Evolutionary conservation across 2,888 invertebrate species (phyloP).

Genomic region (Harpalus rubripes): DNA sequence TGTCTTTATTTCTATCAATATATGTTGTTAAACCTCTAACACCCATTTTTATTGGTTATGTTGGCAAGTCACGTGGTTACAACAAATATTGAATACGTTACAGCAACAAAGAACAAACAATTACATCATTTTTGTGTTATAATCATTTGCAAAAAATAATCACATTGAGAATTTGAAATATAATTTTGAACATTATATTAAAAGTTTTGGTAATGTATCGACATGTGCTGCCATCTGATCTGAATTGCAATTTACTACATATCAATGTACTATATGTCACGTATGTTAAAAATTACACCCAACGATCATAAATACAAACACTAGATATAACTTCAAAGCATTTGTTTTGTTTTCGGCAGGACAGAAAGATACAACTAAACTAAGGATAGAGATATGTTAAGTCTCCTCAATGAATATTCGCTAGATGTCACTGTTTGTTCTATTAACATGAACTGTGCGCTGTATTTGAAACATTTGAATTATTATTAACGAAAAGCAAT

Average conservation of each 20-base stretch:
- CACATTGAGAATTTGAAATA: not conserved
- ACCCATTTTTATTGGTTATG: conserved; percentile 82
- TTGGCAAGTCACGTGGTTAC: not conserved
- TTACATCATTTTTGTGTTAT: not conserved
- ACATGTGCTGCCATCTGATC: not conserved
- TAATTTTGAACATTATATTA: too few species aligned
- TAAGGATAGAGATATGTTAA: too few species aligned
- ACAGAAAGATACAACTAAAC: too few species aligned
- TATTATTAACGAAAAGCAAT: too few species aligned
- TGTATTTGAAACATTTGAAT: too few species aligned
- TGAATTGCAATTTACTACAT: not conserved
- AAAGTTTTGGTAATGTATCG: conserved; percentile 11
- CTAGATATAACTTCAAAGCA: too few species aligned
- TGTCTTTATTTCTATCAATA: conserved; percentile 83
- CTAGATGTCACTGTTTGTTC: too few species aligned
- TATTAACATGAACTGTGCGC: too few species aligned
- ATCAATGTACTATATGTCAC: conserved; percentile 69
- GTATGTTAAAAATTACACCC: conserved; percentile 70
- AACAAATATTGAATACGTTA: not conserved
- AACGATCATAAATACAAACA: too few species aligned
- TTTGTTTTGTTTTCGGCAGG: too few species aligned
- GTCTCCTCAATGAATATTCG: too few species aligned
- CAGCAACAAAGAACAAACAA: not conserved
- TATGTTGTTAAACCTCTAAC: conserved; percentile 91
- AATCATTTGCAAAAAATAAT: not conserved